Evolutionary conservation across 2,797 vertebrate species (phyloP), one percentile per base, ranked within the genome.

Genomic region (Okamejei kenojei): DNA sequence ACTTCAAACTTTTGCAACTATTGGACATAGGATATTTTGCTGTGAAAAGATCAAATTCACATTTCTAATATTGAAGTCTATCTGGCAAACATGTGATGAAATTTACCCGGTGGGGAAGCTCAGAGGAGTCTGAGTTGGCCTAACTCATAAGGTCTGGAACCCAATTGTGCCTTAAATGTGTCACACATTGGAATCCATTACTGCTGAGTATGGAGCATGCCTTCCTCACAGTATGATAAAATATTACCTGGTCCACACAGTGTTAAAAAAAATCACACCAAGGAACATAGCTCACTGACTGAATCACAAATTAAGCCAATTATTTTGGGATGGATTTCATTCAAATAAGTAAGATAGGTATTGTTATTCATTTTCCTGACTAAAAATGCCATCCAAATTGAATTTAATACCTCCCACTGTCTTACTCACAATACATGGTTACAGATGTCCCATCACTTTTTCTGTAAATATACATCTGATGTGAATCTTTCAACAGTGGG

Each of bases 371-470:
- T 23, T 88, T 68, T 68, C 3, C 26, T 88, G 65, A 17, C n/a
- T 88, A 88, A 68, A 86, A 88, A 88, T 21, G 10, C 81, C 54
- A 63, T 35, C 63, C 35, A 65, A 88, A 88, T 88, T 88, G 63
- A 88, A 68, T 23, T 65, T 88, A 88, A 88, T 65, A 88, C 61
- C 63, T 68, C 84, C 84, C 84, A 65, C 84, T 88, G 84, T 32
- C 84, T 88, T 88, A 65, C 84, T 88, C 84, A 32, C 19, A 88
- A 65, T 32, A 88, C 58, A n/a, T n/a, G 26, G 23, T 88, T 88
- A n/a, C 84, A 88, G 84, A 88, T 88, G 84, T 88, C 84, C 61
- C 61, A 88, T 88, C 58, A 65, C 29, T 88, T 88, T 65, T 88
- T 65, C 61, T 65, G 29, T 65, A 32, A 88, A 65, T 32, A 65